Conservation (phyloP, 2,888 invertebrate genomes). For the Amphipoea lucens region DNA sequence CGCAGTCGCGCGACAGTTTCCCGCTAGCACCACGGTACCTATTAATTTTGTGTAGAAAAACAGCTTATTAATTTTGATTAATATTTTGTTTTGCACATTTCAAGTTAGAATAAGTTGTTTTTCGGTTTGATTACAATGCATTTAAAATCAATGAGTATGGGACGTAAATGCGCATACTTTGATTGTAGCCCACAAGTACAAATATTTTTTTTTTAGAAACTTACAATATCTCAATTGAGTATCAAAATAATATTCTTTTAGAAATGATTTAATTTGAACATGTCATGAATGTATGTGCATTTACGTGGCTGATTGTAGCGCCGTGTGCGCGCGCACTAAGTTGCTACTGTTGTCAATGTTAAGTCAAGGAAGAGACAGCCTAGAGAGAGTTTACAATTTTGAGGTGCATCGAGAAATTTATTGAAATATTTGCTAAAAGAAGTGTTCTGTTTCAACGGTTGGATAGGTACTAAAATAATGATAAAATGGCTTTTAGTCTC, state of each 20-base stretch:
- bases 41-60: constrained; percentile 67
- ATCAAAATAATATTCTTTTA: not conserved
- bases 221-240: not conserved
- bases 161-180: constrained; percentile 65
- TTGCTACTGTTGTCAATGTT: constrained; percentile 86
- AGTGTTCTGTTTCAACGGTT: not conserved
- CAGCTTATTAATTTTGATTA: constrained; percentile 53
- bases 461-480: not conserved
- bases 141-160: constrained; percentile 60
- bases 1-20: constrained; percentile 67
- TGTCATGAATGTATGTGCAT: constrained; percentile 69
- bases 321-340: constrained; percentile 83
- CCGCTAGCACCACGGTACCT: constrained; percentile 71
- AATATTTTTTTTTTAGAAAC: not conserved
- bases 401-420: constrained; percentile 65
- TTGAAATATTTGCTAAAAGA: not conserved
- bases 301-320: constrained; percentile 76
- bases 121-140: constrained; percentile 59
- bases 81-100: not conserved
- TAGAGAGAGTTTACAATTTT: constrained; percentile 65
- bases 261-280: not conserved
- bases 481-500: not conserved
- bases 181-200: constrained; percentile 1
- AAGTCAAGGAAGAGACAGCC: constrained; percentile 76
- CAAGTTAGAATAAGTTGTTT: constrained; percentile 57